These are phyloP conservation scores for Dinothrombium tinctorium DNA, from an alignment of 1,140 invertebrate genomes.

Conservation along the genomic window DNA sequence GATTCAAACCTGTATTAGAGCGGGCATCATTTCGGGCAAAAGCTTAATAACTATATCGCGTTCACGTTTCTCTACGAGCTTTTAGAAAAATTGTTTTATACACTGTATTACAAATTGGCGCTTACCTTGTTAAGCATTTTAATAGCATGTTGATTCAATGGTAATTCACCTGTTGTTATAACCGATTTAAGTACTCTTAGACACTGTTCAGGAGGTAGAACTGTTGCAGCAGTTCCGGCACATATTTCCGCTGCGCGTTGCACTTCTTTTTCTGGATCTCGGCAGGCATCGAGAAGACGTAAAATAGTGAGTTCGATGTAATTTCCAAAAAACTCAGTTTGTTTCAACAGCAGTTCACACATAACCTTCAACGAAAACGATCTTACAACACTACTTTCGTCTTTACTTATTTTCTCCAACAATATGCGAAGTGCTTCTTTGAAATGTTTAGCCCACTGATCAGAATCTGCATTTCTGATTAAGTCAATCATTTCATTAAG, in stretches of 20 bases:
- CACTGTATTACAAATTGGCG: background rate
- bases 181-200: slow-evolving; percentile 46
- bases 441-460: slow-evolving; percentile 3
- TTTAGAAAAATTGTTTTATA: slow-evolving; percentile 3
- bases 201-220: slow-evolving; percentile 40
- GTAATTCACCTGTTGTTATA: slow-evolving; percentile 57
- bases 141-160: slow-evolving; percentile 64
- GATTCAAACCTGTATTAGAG: slow-evolving; percentile 42
- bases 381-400: slow-evolving; percentile 16
- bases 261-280: slow-evolving; percentile 46
- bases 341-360: slow-evolving; percentile 50
- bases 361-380: slow-evolving; percentile 47
- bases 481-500: slow-evolving; percentile 3
- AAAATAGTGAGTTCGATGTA: slow-evolving; percentile 69
- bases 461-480: background rate
- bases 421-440: slow-evolving; percentile 4
- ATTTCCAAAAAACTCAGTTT: slow-evolving; percentile 46
- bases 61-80: slow-evolving; percentile 19
- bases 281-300: slow-evolving; percentile 60
- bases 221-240: slow-evolving; percentile 40
- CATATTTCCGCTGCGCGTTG: slow-evolving; percentile 33
- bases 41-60: slow-evolving; percentile 34
- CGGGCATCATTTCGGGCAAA: slow-evolving; percentile 56
- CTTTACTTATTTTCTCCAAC: slow-evolving; percentile 3
- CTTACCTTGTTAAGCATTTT: slow-evolving; percentile 66